Evolutionary conservation across 2,797 vertebrate species (phyloP).

Genomic region (Girardinus metallicus): DNA sequence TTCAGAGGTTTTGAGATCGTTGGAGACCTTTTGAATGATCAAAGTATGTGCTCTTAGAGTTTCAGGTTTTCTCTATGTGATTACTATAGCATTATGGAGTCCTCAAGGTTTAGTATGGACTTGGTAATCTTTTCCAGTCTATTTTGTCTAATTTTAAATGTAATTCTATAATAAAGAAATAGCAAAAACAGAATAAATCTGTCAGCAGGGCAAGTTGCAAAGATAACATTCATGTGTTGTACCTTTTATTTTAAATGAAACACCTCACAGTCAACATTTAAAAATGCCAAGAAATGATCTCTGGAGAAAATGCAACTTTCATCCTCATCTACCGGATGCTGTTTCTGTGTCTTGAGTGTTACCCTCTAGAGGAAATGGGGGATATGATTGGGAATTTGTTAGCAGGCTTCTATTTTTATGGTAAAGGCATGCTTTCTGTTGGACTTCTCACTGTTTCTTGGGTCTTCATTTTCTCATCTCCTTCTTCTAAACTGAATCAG

Average conservation of each 20-base stretch:
- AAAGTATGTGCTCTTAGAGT: not conserved
- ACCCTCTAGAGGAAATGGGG: conserved; percentile 80
- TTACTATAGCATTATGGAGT: not conserved
- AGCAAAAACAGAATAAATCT: not conserved
- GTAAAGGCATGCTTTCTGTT: conserved; percentile 87
- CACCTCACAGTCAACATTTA: conserved; percentile 73
- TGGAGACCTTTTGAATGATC: not conserved
- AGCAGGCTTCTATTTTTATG: conserved; percentile 86
- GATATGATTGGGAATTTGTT: conserved; percentile 87
- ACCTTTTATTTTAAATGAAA: conserved; percentile 65
- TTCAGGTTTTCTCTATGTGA: not conserved
- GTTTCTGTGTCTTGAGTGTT: conserved; percentile 82
- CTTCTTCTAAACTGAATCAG: conserved; percentile 82
- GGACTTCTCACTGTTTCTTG: conserved; percentile 70
- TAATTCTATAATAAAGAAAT: not conserved
- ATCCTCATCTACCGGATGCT: conserved; percentile 79
- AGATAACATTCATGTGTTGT: conserved; percentile 49
- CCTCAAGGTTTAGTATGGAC: not conserved
- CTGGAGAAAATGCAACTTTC: conserved; percentile 77
- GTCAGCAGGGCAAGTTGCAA: not conserved
- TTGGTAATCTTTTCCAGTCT: not conserved
- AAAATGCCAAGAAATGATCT: conserved; percentile 79
- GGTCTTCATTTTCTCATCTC: conserved; percentile 79
- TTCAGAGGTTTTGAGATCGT: not conserved
- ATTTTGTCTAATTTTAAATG: not conserved